Percentiles rank a stretch among this genome's conserved stretches.
phyloP scores from a whole-genome alignment of 2,113 vertebrate species.

The Pongo abelii region DNA sequence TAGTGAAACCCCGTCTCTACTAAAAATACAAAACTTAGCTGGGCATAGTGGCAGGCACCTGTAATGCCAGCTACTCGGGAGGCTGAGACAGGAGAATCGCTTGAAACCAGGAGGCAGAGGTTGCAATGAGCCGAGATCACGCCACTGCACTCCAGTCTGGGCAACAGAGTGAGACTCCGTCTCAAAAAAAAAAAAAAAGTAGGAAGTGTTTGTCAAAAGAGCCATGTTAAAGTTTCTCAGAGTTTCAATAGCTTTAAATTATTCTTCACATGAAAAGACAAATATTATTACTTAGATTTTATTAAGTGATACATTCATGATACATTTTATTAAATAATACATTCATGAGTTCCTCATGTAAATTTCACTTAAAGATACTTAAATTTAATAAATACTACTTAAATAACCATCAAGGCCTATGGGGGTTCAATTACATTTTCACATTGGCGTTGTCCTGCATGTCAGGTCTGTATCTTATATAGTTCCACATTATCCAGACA shows the following conservation, averaged over 20 bases:
- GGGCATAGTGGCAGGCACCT: too few species aligned
- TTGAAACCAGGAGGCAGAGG: too few species aligned
- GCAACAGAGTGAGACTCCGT: too few species aligned
- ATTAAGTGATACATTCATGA: background rate
- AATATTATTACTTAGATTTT: background rate
- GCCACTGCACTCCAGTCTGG: too few species aligned
- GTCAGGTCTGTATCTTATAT: background rate
- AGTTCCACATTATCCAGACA: background rate
- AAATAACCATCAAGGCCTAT: background rate
- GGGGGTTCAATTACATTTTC: background rate
- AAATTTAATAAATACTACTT: background rate
- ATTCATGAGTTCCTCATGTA: background rate
- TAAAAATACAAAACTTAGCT: too few species aligned
- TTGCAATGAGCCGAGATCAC: too few species aligned
- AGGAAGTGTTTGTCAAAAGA: background rate
- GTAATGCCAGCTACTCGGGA: too few species aligned
- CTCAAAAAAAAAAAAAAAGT: background rate
- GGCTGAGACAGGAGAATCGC: too few species aligned
- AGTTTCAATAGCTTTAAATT: background rate
- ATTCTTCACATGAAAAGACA: constrained; percentile 2
- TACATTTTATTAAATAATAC: background rate
- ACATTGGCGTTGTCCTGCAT: background rate
- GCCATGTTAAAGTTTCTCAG: background rate
- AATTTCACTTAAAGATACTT: background rate
- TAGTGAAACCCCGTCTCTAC: too few species aligned